Evolutionary conservation across 2,797 vertebrate genomes (phyloP), one percentile per base, ranked within the genome.

Genomic region (Diceros bicornis): DNA sequence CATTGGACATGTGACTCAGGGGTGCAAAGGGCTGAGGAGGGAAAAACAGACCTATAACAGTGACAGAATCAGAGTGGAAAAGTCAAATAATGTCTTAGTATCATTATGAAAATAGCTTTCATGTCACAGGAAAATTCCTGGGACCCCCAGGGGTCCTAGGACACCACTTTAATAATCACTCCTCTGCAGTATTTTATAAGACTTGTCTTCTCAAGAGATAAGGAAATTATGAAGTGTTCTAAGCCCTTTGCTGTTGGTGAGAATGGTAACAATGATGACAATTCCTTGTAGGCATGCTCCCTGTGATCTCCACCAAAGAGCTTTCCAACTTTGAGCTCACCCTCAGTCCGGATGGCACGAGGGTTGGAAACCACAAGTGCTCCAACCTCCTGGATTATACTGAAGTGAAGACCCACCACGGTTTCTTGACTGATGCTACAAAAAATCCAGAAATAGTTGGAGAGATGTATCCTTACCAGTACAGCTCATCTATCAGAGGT

Each of bases 271-370:
- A 23, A 16, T 44, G 16, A 34, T 94, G n/a, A 32, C 18, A 0
- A 41, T 74, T 92, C 32, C 23, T 97, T 89, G 59, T 97, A 99
- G 99, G 99, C 62, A 99, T 99, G 99, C 98, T 99, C 14, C 99
- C 99, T 0, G 99, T 99, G 23, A 98, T 99, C 98, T 99, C 99
- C 91, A 99, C 99, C 2, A 99, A 99, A 18, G 98, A 99, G 14
- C 99, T 99, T 71, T 99, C 99, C 96, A 99, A 99, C 98, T 99
- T 99, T 55, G 99, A 99, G 84, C 98, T 99, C 97, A 99, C 99
- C 1, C 99, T 99, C 61, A 99, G 99, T 95, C 99, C 99, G 0
- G 99, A 99, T 27, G 99, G 99, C 34, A 99, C 99, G 4, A 99
- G 99, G 21, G 99, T 99, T 27, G 99, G 99, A 57, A 99, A 99